phyloP scores from a whole-genome alignment of 2,888 invertebrate genomes.

The Latheticus oryzae region DNA sequence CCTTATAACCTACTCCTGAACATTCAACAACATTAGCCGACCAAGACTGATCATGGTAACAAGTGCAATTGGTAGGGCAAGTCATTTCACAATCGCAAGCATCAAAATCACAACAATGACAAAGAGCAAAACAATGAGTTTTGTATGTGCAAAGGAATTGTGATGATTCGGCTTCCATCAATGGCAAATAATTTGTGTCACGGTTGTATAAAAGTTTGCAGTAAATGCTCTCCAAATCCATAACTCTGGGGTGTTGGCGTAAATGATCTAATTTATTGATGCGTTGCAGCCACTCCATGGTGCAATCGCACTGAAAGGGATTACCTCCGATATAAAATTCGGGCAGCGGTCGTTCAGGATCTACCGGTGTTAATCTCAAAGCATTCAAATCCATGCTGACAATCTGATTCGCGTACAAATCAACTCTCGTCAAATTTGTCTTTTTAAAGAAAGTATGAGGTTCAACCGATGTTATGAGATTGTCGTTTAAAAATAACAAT shows the following conservation, averaged over 20 bases:
- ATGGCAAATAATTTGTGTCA: constrained; percentile 84
- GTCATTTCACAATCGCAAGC: constrained; percentile 98
- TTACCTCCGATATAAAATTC: constrained; percentile 95
- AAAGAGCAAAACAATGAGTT: constrained; percentile 93
- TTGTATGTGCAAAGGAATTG: constrained; percentile 94
- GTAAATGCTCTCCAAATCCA: constrained; percentile 90
- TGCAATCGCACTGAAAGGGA: constrained; percentile 94
- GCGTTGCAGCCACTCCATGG: constrained; percentile 94
- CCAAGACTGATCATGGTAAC: constrained; percentile 95
- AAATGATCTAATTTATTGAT: constrained; percentile 87
- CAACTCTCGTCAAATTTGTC: constrained; percentile 88
- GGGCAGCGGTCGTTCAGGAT: constrained; percentile 80
- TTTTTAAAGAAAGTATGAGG: constrained; percentile 91
- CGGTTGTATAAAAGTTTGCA: constrained; percentile 89
- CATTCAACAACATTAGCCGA: constrained; percentile 93
- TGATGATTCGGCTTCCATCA: constrained; percentile 87
- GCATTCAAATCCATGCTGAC: constrained; percentile 91
- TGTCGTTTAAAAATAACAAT: constrained; percentile 88
- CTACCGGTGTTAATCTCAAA: constrained; percentile 82
- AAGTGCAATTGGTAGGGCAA: constrained; percentile 93
- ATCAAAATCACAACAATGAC: constrained; percentile 96
- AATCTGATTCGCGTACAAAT: constrained; percentile 93
- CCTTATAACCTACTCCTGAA: constrained; percentile 82
- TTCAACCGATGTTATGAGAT: constrained; percentile 86
- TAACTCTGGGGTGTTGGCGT: constrained; percentile 88